phyloP scores from a whole-genome alignment of 2,888 invertebrate species.

The Coelogynopora nodosa region DNA sequence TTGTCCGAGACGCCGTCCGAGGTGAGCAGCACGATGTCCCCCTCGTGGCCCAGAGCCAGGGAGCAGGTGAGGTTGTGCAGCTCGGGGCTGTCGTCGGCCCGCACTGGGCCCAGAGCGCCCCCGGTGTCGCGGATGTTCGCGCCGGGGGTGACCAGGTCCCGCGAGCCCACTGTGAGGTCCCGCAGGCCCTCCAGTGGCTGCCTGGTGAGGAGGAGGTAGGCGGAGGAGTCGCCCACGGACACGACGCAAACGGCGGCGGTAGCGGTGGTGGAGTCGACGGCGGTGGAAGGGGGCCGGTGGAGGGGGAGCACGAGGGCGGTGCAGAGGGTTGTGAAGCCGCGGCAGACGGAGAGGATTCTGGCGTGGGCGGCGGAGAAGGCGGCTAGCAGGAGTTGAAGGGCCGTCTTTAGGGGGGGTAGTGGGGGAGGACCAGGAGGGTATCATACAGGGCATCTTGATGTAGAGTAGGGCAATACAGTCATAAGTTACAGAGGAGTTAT shows the following conservation, averaged over 20 bases:
- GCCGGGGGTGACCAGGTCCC: conserved; percentile 65
- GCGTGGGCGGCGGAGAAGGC: conserved; percentile 36
- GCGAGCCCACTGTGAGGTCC: conserved; percentile 75
- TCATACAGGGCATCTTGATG: too few species aligned
- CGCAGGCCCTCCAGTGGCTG: conserved; percentile 70
- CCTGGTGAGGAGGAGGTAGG: conserved; percentile 74
- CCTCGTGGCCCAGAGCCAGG: conserved; percentile 74
- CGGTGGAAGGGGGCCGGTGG: not conserved
- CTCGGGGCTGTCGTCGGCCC: conserved; percentile 75
- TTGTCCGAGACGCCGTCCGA: conserved; percentile 87
- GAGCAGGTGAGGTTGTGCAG: conserved; percentile 79
- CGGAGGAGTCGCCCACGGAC: conserved; percentile 82
- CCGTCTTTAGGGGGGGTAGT: too few species aligned
- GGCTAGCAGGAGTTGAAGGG: conserved; percentile 1
- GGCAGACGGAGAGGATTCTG: conserved; percentile 49
- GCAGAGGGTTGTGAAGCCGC: conserved; percentile 74
- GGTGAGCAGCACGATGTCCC: conserved; percentile 79
- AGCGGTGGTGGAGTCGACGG: conserved; percentile 61
- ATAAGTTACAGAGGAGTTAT: too few species aligned
- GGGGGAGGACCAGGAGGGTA: too few species aligned
- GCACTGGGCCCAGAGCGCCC: conserved; percentile 81
- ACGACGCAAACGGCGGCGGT: conserved; percentile 79
- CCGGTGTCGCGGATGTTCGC: conserved; percentile 79
- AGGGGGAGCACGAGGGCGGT: conserved; percentile 69
- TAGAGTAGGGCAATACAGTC: too few species aligned